These are phyloP conservation scores for Meiosimyza platycephala DNA, from an alignment of 2,888 invertebrate species.

Conservation along the genomic window DNA sequence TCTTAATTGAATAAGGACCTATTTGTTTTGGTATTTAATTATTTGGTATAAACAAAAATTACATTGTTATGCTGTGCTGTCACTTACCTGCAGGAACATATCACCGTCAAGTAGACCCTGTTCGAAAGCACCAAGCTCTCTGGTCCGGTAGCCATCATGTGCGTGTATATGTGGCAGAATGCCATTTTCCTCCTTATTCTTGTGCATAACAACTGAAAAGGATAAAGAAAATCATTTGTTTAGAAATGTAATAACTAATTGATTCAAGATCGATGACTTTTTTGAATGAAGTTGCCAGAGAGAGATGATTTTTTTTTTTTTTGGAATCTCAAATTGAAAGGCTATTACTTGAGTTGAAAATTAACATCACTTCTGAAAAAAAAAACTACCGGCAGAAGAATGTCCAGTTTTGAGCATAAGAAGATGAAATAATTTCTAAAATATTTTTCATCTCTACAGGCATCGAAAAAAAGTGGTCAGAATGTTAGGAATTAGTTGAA, in stretches of 20 bases:
- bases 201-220: slow-evolving; percentile 92
- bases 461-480: no score
- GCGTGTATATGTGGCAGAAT: slow-evolving; percentile 74
- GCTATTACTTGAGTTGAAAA: no score
- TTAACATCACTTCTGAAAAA: no score
- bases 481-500: no score
- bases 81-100: slow-evolving; percentile 91
- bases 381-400: neutral
- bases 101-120: slow-evolving; percentile 93
- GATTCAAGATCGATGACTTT: no score
- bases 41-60: neutral
- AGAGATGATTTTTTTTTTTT: no score
- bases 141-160: slow-evolving; percentile 72
- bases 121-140: slow-evolving; percentile 87
- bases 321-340: no score
- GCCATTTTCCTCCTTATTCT: slow-evolving; percentile 90
- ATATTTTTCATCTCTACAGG: neutral
- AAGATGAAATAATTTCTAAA: neutral
- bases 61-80: neutral
- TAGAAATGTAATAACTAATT: no score
- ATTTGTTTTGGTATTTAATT: slow-evolving; percentile 37
- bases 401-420: neutral
- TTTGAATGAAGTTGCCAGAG: no score
- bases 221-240: slow-evolving; percentile 48
- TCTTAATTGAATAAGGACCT: slow-evolving; percentile 27